Evolutionary conservation across 2,113 vertebrate species (phyloP).

Genomic region (Pelvicachromis taeniatus): DNA sequence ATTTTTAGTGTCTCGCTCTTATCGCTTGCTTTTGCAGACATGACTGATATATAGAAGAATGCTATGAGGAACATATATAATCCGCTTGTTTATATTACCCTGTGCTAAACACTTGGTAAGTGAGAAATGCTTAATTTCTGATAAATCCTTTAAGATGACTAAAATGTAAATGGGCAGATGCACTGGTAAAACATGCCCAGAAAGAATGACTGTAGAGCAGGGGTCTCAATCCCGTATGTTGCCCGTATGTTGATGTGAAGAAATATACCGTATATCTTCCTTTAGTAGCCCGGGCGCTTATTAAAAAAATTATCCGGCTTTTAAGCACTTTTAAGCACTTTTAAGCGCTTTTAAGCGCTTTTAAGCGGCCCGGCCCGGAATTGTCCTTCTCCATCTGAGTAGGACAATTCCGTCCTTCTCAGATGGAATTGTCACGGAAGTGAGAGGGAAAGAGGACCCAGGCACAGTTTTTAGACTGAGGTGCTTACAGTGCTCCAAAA

Average conservation of each 20-base stretch:
- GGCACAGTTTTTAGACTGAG: too few relatives aligned
- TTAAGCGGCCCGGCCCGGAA: too few relatives aligned
- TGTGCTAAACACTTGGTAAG: background rate
- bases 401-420: too few relatives aligned
- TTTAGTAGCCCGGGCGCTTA: too few relatives aligned
- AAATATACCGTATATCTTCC: too few relatives aligned
- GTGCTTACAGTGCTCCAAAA: too few relatives aligned
- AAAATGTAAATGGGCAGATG: background rate
- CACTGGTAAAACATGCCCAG: background rate
- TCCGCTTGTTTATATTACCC: background rate
- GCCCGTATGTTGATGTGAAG: background rate
- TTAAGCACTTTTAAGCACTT: too few relatives aligned
- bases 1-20: background rate
- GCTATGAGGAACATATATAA: rapidly evolving
- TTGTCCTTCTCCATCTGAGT: too few relatives aligned
- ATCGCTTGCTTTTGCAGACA: background rate
- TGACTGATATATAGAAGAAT: background rate
- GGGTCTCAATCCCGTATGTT: background rate
- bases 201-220: background rate
- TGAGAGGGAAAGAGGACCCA: too few relatives aligned
- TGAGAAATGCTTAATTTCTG: background rate
- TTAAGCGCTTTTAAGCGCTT: too few relatives aligned
- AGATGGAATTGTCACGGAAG: too few relatives aligned
- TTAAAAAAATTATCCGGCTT: too few relatives aligned
- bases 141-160: rapidly evolving